phyloP scores from a whole-genome alignment of 2,113 vertebrate species.

The Grantiella picta region DNA sequence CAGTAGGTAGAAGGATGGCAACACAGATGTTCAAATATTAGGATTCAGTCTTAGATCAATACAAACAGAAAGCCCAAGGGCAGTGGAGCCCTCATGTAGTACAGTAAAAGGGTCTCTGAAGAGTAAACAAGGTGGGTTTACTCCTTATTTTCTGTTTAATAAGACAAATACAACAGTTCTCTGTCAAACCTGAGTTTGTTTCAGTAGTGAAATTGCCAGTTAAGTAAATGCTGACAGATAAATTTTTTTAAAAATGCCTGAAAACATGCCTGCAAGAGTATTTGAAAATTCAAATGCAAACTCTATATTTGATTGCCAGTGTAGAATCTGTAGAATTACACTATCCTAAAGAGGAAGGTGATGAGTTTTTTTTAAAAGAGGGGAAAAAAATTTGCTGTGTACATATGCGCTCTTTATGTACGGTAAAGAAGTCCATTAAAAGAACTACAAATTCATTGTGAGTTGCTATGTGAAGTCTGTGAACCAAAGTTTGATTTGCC shows the following conservation, averaged over 20 bases:
- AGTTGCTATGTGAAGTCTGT: neutral
- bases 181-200: conserved; percentile 38
- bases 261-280: neutral
- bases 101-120: neutral
- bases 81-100: neutral
- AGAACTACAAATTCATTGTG: neutral
- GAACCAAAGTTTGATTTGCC: neutral
- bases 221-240: conserved; percentile 12
- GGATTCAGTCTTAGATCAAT: conserved; percentile 11
- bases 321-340: neutral
- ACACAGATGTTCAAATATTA: conserved; percentile 51
- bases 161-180: conserved; percentile 44
- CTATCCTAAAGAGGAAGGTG: neutral
- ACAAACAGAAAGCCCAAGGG: neutral
- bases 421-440: neutral
- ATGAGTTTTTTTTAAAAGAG: neutral
- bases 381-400: neutral
- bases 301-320: neutral
- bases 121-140: conserved; percentile 1
- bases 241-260: neutral
- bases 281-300: neutral
- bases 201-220: conserved; percentile 29
- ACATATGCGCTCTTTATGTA: neutral
- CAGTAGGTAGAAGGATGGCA: neutral
- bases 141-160: conserved; percentile 50